Evolutionary conservation across 1,140 invertebrate genomes (phyloP).

Genomic region (Zaprionus taronus): DNA sequence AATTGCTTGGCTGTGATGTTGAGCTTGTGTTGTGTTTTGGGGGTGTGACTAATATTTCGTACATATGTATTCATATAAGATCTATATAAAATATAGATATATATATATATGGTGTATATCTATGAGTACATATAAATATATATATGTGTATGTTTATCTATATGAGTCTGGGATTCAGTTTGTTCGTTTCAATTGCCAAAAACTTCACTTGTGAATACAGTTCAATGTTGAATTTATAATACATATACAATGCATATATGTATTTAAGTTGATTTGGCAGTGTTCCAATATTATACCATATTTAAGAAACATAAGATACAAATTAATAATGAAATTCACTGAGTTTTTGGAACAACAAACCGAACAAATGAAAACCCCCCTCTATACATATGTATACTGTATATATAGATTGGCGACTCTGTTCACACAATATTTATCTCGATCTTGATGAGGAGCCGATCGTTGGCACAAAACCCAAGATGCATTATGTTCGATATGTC

Average conservation of each 20-base stretch:
- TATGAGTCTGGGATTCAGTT: neutral
- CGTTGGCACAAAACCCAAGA: constrained; percentile 87
- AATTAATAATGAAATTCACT: neutral
- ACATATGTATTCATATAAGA: constrained; percentile 14
- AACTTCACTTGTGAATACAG: neutral
- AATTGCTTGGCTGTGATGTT: constrained; percentile 53
- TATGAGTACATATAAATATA: neutral
- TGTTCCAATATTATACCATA: neutral
- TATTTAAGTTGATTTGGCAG: neutral
- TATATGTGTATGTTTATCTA: neutral
- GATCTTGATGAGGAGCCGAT: constrained; percentile 88
- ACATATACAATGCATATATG: neutral
- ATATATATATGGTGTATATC: neutral
- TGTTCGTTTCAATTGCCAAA: neutral
- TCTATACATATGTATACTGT: neutral
- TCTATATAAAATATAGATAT: constrained; percentile 50
- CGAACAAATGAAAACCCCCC: neutral
- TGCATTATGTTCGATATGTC: constrained; percentile 87
- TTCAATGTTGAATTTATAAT: neutral
- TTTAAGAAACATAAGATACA: neutral
- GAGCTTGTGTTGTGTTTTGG: neutral
- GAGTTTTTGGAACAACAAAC: neutral
- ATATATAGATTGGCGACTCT: neutral
- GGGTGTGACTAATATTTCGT: constrained; percentile 19
- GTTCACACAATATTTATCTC: constrained; percentile 85